Base-by-base conservation (phyloP, 1,140 invertebrate species). In the Zaprionus davidi region DNA sequence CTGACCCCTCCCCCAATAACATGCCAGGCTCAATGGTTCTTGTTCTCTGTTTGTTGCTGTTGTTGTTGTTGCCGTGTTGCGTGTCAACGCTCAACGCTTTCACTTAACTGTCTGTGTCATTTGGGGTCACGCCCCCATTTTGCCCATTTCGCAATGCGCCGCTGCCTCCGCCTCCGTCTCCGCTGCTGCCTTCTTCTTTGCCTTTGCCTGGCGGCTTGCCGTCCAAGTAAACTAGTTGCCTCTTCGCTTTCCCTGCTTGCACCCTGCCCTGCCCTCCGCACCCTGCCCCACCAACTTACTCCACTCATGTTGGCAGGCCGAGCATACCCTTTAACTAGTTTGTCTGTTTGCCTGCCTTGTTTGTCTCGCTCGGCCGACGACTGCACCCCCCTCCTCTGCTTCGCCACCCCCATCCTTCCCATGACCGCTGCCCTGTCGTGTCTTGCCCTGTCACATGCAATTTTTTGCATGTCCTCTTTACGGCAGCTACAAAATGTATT, bases 41-140 rank as follows among this genome's bases (percentile, higher is more conserved):
- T 72, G 0, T 66, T 57, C 78, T 57, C 74, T 78, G 57, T 56
- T 63, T 63, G 66, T 64, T 66, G 71, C 46, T 62, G 55, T 53
- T 66, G 57, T 36, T 71, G 68, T 36, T 71, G 44, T 46, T 71
- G 46, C 34, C 51, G 38, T 76, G 68, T 84, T 87, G 83, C 84
- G 83, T 87, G 83, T 87, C 83, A 87, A 88, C 75, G 79, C 68
- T 82, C 71, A 79, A 79, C 84, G 84, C 82, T 86, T 82, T 80
- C 83, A 82, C 77, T 87, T 79, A 81, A 86, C 80, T 85, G 82
- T 86, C 82, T 85, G 79, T 74, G 82, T 82, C 72, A 77, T 82
- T 87, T 86, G 72, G 53, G 82, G 81, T 88, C 83, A 87, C 85
- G 84, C 80, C 83, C 80, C 80, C 79, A 63, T 86, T 70, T 72